Percentiles rank a stretch among this genome's conserved stretches.
These are phyloP conservation scores for Drosophila auraria DNA, from an alignment of 1,140 invertebrate genomes.

Conservation along the genomic window DNA sequence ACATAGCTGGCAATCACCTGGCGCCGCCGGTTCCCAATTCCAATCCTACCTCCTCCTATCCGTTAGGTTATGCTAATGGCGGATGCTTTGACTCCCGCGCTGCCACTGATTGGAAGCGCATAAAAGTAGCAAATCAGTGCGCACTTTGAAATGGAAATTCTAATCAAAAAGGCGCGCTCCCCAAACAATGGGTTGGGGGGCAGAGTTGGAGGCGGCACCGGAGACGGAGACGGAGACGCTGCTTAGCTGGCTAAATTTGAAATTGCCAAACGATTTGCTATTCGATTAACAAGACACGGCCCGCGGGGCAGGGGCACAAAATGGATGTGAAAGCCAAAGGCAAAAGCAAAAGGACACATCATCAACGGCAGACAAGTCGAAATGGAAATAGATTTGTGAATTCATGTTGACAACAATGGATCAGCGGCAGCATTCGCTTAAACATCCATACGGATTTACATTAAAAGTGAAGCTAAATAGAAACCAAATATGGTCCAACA, in stretches of 20 bases:
- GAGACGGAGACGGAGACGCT: slow-evolving; percentile 1
- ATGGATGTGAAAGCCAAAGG: slow-evolving; percentile 22
- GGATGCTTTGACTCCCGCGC: slow-evolving; percentile 58
- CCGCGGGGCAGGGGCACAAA: slow-evolving; percentile 10
- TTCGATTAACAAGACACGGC: slow-evolving; percentile 75
- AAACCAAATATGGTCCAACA: slow-evolving; percentile 20
- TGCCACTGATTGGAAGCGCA: slow-evolving; percentile 74
- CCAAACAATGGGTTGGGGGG: slow-evolving; percentile 17
- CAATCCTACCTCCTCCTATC: slow-evolving; percentile 8
- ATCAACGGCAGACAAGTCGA: slow-evolving; percentile 60
- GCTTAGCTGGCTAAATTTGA: slow-evolving; percentile 78
- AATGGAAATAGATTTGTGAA: slow-evolving; percentile 79
- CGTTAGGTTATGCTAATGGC: slow-evolving; percentile 76
- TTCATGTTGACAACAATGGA: slow-evolving; percentile 77
- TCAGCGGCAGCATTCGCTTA: slow-evolving; percentile 35
- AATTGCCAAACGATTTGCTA: slow-evolving; percentile 78
- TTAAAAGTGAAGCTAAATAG: slow-evolving; percentile 53
- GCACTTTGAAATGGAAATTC: slow-evolving; percentile 82
- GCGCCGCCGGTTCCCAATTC: slow-evolving; percentile 37
- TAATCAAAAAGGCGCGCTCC: slow-evolving; percentile 68
- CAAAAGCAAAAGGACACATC: slow-evolving; percentile 16
- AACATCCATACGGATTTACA: slow-evolving; percentile 45
- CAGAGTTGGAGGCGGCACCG: not conserved
- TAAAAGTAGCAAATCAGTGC: slow-evolving; percentile 79
- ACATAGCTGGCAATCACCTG: slow-evolving; percentile 76